phyloP scores from a whole-genome alignment of 2,113 vertebrate species.

The Thalassarche chlororhynchos region DNA sequence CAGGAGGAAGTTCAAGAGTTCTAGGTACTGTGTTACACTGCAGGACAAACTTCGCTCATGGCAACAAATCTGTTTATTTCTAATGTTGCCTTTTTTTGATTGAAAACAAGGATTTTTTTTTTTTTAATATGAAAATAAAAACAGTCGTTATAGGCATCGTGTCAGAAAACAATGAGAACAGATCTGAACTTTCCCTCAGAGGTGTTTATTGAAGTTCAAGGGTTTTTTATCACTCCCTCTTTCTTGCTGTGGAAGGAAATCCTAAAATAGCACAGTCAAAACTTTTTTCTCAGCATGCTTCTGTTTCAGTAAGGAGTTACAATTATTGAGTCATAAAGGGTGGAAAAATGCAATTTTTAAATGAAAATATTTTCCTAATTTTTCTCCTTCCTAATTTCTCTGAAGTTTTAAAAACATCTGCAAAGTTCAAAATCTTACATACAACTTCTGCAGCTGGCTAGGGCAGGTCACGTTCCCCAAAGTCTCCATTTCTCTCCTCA shows the following conservation, averaged over 20 bases:
- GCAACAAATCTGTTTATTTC: not conserved
- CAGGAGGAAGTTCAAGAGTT: not conserved
- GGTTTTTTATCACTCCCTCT: not conserved
- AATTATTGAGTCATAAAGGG: not conserved
- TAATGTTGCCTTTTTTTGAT: not conserved
- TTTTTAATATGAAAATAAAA: not conserved
- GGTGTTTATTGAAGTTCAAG: not conserved
- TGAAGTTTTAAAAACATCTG: not conserved
- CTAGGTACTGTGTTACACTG: not conserved
- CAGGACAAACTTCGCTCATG: not conserved
- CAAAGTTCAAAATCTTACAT: not conserved
- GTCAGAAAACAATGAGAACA: not conserved
- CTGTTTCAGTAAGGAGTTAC: not conserved
- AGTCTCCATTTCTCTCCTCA: not conserved
- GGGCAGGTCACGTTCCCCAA: not conserved
- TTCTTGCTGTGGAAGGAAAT: conserved; percentile 47
- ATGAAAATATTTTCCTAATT: not conserved
- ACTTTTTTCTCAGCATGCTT: conserved; percentile 41
- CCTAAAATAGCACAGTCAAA: conserved; percentile 32
- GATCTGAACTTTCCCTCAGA: conserved; percentile 16
- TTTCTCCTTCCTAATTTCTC: not conserved
- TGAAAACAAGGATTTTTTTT: not conserved
- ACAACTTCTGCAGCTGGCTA: not conserved
- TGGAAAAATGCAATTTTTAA: not conserved
- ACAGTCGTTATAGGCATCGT: not conserved